Evolutionary conservation across 2,113 vertebrate species (phyloP).

Genomic region (Herpailurus yagouaroundi): DNA sequence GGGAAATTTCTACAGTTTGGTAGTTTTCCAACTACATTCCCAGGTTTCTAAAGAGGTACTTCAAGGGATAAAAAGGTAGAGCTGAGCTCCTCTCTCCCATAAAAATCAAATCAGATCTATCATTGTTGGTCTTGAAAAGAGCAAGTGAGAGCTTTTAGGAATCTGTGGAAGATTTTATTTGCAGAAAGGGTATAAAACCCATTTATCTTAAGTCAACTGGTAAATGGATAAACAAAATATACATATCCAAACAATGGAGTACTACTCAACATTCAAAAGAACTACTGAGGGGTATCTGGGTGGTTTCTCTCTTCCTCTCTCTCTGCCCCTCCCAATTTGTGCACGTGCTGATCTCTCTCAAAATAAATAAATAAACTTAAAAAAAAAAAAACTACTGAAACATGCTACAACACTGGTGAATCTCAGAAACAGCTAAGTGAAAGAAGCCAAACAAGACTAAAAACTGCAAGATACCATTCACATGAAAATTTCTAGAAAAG

Average conservation of each 20-base stretch:
- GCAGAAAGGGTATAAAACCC: neutral
- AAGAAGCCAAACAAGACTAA: neutral
- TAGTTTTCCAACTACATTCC: constrained; percentile 38
- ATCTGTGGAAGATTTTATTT: constrained; percentile 6
- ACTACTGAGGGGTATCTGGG: neutral
- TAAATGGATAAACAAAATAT: neutral
- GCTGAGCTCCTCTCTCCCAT: neutral
- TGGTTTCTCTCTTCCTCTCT: too few relatives aligned
- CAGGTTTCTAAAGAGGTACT: neutral
- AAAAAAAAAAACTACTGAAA: neutral
- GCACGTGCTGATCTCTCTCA: too few relatives aligned
- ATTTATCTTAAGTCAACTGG: neutral
- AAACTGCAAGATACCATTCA: neutral
- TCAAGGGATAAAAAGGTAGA: constrained; percentile 15
- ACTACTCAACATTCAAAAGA: neutral
- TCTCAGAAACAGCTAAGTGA: neutral
- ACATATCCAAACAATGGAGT: neutral
- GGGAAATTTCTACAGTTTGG: neutral
- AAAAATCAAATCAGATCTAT: constrained; percentile 35
- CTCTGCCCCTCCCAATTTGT: too few relatives aligned
- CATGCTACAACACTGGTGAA: neutral
- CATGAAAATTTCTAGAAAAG: neutral
- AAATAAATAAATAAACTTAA: too few relatives aligned
- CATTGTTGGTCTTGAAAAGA: constrained; percentile 3
- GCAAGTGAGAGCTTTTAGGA: neutral